phyloP scores from a whole-genome alignment of 2,113 vertebrate genomes.

The Patagioenas fasciata region DNA sequence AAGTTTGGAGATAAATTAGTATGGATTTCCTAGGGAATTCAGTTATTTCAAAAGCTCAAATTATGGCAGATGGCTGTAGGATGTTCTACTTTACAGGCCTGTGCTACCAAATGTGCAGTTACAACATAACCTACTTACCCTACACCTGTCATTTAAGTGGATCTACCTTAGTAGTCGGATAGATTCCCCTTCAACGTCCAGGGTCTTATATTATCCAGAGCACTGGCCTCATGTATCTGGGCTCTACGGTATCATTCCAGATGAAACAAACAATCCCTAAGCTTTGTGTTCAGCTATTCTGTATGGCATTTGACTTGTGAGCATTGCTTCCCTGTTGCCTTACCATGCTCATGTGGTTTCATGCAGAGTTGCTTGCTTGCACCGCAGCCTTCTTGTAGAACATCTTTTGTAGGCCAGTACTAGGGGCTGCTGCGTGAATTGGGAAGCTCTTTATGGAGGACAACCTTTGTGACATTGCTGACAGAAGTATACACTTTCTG shows the following conservation, averaged over 20 bases:
- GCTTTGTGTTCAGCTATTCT: neutral
- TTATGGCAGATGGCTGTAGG: neutral
- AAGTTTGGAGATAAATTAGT: neutral
- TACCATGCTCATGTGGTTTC: fast-evolving
- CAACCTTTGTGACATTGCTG: neutral
- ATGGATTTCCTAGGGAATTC: neutral
- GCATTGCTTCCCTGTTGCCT: neutral
- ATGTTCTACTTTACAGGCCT: neutral
- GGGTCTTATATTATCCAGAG: neutral
- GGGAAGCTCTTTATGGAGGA: neutral
- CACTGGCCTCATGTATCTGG: fast-evolving
- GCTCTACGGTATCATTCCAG: neutral
- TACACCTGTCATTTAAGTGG: neutral
- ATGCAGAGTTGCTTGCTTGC: neutral
- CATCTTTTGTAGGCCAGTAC: neutral
- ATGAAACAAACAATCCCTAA: neutral
- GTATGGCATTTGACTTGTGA: neutral
- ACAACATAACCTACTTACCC: neutral
- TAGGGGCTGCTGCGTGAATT: neutral
- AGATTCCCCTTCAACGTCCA: neutral
- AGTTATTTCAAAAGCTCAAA: neutral
- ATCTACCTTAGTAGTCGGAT: neutral
- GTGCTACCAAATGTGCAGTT: neutral
- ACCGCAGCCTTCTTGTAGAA: neutral
- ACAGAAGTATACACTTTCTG: no score